Evolutionary conservation across 92 coral and sea anemone genomes (phyloP).

Genomic region (Porites lobata): DNA sequence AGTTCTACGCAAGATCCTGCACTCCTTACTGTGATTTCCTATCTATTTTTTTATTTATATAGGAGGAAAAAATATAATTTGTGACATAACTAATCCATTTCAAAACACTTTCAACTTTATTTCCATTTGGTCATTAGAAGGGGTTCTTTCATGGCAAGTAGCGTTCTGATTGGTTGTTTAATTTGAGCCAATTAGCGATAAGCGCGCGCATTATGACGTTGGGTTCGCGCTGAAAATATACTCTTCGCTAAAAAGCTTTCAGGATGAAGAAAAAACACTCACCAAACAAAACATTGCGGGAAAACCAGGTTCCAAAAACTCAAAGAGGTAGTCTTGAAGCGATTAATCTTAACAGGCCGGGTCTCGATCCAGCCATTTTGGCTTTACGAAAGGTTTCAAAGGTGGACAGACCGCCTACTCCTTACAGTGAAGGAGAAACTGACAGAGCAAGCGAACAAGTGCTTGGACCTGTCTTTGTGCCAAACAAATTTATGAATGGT

Average conservation of each 20-base stretch:
- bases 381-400: slow-evolving; percentile 70
- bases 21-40: too few species aligned
- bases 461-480: slow-evolving; percentile 87
- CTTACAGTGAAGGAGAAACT: slow-evolving; percentile 37
- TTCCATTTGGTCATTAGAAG: not conserved
- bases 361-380: slow-evolving; percentile 67
- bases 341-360: not conserved
- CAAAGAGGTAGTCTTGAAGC: slow-evolving; percentile 31
- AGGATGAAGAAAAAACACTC: slow-evolving; percentile 42
- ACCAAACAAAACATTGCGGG: slow-evolving; percentile 28
- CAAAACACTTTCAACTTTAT: too few species aligned
- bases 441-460: slow-evolving; percentile 52
- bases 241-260: not conserved
- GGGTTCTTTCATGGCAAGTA: not conserved
- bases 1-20: too few species aligned
- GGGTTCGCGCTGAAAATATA: slow-evolving; percentile 10
- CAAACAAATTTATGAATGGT: slow-evolving; percentile 78
- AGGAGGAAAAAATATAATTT: too few species aligned
- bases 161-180: slow-evolving; percentile 44
- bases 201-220: slow-evolving; percentile 64
- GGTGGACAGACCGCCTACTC: slow-evolving; percentile 74
- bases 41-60: too few species aligned
- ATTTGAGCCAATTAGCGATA: slow-evolving; percentile 19
- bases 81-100: too few species aligned
- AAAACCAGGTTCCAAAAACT: slow-evolving; percentile 31